Evolutionary conservation across 2,888 invertebrate species (phyloP), one percentile per base, ranked within the genome.

Genomic region (Sminthurinus aureus): DNA sequence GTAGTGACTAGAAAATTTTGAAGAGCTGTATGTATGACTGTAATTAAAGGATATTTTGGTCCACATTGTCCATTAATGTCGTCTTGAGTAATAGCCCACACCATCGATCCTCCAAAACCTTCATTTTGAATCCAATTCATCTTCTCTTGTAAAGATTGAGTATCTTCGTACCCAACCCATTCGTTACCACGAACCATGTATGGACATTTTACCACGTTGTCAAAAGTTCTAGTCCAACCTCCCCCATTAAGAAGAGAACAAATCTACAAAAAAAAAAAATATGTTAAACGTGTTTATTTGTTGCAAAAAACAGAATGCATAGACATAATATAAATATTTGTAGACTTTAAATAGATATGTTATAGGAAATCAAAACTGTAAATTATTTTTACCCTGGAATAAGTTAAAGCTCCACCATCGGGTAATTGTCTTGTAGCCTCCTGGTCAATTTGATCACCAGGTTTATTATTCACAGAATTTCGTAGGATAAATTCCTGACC

Each of bases 101-200:
- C 94, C 97, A 97, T 97, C 0, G 96, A 96, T 0, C 97, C 97
- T 0, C 94, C 94, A 89, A 95, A 95, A 0, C 96, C 96, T 90
- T 94, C 95, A 82, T 93, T 89, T 89, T 95, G 96, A 88, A 97
- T 95, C 91, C 93, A 96, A 89, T 96, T 94, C 95, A 96, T 96
- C 91, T 97, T 97, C 88, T 95, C 94, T 90, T 95, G 94, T 0
- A 96, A 92, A 88, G 96, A 96, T 89, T 92, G 92, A 0, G 93
- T 92, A 89, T 96, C 94, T 90, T 96, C 96, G 89, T 96, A 97
- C 9, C 97, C 97, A n/a, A 96, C 95, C 96, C 96, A 97, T 89
- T 96, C 96, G 0, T 94, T 95, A 77, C 91, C 93, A 92, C 85
- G 64, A 84, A 69, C 51, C 69, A 84, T 86, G 89, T 94, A 97